Percentiles rank a stretch among this genome's conserved stretches.
phyloP scores from a whole-genome alignment of 2,797 vertebrate species.

The Tangara arthus region DNA sequence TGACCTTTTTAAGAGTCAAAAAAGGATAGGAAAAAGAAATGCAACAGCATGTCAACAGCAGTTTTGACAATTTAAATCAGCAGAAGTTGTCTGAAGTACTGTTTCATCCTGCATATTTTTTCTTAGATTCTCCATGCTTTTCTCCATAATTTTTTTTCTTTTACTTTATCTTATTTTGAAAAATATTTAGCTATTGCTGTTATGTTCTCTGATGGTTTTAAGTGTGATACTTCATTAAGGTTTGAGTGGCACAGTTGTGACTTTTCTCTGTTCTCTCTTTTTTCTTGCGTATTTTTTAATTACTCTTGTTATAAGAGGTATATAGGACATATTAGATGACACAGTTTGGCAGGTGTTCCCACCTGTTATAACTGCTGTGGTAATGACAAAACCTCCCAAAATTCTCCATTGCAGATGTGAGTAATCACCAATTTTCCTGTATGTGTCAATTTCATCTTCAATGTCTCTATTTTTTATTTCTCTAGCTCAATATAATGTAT shows the following conservation, averaged over 20 bases:
- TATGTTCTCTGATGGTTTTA: not conserved
- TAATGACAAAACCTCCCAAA: not conserved
- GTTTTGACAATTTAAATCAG: not conserved
- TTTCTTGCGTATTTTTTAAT: not conserved
- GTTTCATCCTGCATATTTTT: not conserved
- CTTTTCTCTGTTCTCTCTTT: not conserved
- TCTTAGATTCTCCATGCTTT: not conserved
- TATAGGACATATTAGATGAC: fast-evolving
- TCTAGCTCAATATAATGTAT: not conserved
- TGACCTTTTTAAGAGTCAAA: not conserved
- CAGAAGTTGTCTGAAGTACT: not conserved
- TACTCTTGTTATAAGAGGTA: not conserved
- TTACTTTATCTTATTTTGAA: not conserved
- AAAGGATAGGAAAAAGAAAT: not conserved
- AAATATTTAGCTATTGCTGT: not conserved
- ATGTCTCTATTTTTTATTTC: not conserved
- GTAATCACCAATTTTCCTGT: not conserved
- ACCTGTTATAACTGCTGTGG: not conserved
- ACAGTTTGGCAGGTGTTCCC: not conserved
- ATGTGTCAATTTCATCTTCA: not conserved
- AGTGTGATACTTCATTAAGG: not conserved
- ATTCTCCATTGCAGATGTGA: not conserved
- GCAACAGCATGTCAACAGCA: not conserved
- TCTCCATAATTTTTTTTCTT: not conserved
- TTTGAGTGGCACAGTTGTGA: not conserved